These are phyloP conservation scores for Numida meleagris DNA, from an alignment of 2,113 vertebrate species.

Conservation along the genomic window DNA sequence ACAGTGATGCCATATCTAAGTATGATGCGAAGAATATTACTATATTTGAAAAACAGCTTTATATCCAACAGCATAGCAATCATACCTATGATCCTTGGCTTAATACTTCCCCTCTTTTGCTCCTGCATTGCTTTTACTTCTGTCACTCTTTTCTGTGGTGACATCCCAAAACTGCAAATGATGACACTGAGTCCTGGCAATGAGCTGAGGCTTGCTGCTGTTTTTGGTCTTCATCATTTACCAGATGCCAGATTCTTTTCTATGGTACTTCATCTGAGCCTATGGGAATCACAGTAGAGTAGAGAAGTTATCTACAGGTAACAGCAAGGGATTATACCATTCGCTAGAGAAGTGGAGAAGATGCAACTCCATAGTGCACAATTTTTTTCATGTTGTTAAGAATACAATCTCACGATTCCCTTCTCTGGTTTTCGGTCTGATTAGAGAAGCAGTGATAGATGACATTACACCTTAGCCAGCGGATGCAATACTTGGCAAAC, in stretches of 20 bases:
- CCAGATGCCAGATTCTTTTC: neutral
- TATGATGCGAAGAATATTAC: neutral
- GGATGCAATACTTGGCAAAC: neutral
- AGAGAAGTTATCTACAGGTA: neutral
- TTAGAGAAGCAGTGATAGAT: neutral
- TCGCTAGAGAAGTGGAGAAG: neutral
- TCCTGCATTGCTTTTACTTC: neutral
- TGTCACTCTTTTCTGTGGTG: neutral
- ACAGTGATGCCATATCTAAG: neutral
- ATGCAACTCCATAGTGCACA: neutral
- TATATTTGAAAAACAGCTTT: neutral
- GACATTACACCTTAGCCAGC: neutral
- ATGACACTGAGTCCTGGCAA: neutral
- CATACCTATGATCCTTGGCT: neutral
- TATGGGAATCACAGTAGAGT: neutral
- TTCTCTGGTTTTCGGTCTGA: neutral
- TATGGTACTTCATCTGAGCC: neutral
- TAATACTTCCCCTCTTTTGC: neutral
- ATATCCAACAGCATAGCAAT: neutral
- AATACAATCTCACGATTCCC: neutral
- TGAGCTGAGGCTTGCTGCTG: neutral
- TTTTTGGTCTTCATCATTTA: neutral
- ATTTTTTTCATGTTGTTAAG: neutral
- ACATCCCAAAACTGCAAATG: neutral
- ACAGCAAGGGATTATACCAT: rapidly evolving